Evolutionary conservation across 2,113 vertebrate species (phyloP).

Genomic region (Pseudonaja textilis): DNA sequence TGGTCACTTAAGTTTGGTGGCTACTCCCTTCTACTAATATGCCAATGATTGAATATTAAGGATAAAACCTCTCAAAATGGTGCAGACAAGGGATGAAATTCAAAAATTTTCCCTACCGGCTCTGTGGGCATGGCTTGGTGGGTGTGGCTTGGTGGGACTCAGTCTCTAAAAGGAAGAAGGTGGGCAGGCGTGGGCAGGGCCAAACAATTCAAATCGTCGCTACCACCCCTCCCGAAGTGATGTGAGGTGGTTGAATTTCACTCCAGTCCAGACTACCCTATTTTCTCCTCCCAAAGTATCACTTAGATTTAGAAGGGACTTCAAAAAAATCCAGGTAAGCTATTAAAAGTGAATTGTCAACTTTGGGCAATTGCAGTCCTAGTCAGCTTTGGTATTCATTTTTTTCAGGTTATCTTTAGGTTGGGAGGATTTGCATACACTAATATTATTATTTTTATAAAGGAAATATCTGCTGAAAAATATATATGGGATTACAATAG

Average conservation of each 20-base stretch:
- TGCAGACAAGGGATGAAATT: too few relatives aligned
- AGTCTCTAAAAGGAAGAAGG: too few relatives aligned
- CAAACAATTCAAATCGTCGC: too few relatives aligned
- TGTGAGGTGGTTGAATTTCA: too few relatives aligned
- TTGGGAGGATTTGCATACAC: neutral
- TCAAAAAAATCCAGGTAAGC: neutral
- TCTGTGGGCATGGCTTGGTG: too few relatives aligned
- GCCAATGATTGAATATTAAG: neutral
- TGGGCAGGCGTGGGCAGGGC: too few relatives aligned
- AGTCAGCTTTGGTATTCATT: neutral
- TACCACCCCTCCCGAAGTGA: too few relatives aligned
- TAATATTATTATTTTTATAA: neutral
- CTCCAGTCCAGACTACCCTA: too few relatives aligned
- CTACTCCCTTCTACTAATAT: neutral
- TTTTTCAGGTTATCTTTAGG: neutral
- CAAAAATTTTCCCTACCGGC: too few relatives aligned
- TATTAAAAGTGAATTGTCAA: neutral
- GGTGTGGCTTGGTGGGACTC: too few relatives aligned
- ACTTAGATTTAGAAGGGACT: too few relatives aligned
- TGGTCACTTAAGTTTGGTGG: neutral
- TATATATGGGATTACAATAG: neutral
- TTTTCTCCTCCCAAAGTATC: too few relatives aligned
- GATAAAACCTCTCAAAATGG: neutral
- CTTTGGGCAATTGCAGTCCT: neutral
- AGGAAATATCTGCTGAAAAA: neutral